These are phyloP conservation scores for Ceriagrion tenellum DNA, from an alignment of 2,888 invertebrate genomes.

Conservation along the genomic window DNA sequence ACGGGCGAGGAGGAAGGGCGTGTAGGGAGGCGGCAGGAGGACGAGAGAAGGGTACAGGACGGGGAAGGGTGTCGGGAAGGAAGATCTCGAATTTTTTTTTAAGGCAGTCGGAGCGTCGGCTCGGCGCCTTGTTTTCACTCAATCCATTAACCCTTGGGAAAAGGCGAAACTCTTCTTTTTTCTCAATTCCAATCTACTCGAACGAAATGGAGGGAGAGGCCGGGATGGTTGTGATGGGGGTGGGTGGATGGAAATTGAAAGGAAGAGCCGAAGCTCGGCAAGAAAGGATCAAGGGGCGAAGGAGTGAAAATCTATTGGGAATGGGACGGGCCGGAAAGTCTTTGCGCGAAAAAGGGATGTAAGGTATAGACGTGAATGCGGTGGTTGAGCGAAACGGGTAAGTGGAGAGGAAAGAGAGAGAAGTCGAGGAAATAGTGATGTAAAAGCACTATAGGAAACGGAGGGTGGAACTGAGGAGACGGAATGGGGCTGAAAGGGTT, in stretches of 20 bases:
- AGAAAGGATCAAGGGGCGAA: neutral
- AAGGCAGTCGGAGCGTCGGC: neutral
- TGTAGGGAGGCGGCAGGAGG: neutral
- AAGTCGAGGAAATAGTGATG: neutral
- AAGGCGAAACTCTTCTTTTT: conserved; percentile 37
- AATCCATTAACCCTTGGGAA: conserved; percentile 62
- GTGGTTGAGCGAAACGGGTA: neutral
- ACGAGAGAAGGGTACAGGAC: neutral
- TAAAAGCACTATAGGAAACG: neutral
- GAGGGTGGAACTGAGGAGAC: neutral
- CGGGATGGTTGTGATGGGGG: neutral
- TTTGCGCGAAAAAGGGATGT: neutral
- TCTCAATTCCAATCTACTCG: conserved; percentile 40
- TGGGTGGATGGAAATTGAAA: neutral
- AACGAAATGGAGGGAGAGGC: conserved; percentile 37
- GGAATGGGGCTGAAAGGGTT: neutral
- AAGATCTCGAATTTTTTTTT: conserved; percentile 29
- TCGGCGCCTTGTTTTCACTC: conserved; percentile 54
- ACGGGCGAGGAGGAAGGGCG: neutral
- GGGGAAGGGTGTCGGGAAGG: neutral
- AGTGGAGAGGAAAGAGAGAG: neutral
- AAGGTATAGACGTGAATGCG: neutral
- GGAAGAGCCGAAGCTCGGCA: neutral
- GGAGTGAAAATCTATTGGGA: conserved; percentile 17
- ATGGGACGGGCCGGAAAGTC: neutral